Evolutionary conservation across 2,113 vertebrate species (phyloP), one percentile per base, ranked within the genome.

Genomic region (Poicephalus meyeri): DNA sequence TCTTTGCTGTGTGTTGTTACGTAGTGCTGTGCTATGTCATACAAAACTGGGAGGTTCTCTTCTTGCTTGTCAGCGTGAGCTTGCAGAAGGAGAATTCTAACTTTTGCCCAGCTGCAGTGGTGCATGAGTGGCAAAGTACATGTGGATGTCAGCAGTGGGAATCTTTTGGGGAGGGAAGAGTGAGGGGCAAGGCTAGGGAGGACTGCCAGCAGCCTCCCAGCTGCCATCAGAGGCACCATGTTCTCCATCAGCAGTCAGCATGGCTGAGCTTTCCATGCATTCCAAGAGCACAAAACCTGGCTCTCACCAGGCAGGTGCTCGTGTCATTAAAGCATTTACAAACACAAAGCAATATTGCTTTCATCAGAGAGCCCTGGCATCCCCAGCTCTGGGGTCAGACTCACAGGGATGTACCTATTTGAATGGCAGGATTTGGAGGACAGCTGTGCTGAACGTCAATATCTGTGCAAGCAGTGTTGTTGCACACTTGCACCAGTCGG

Each of bases 361-460:
- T 52, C 0, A 0, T 1, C 0, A 0, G 23, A 2, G 16, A 63
- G 6, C 13, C 33, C 17, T 3, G 2, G 29, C 50, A 28, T 7
- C 15, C 52, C 60, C 26, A 81, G 44, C 49, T 28, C n/a, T 14
- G 46, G 19, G 37, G 31, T 31, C 50, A 44, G 10, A n/a, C 81
- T 31, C 1, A 1, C 49, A 39, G 19, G 35, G 37, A 24, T 52
- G 49, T 1, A 0, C 3, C 2, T 5, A 1, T 2, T 13, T 25
- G 60, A 66, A n/a, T 35, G 39, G 15, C 18, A 61, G 50, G 19
- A 58, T 52, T 24, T 1, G 1, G 37, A 72, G 35, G 33, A 16
- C 28, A 44, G 60, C 7, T 2, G 4, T 2, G 8, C 56, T 65
- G 61, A 63, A 35, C 1, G 1, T 20, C 60, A 47, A 1, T 35